Percentiles rank a stretch among this genome's conserved stretches.
Evolutionary conservation across 53 echinoderm and acorn worm genomes (phyloP).

Genomic region (Pentamera pediparva): DNA sequence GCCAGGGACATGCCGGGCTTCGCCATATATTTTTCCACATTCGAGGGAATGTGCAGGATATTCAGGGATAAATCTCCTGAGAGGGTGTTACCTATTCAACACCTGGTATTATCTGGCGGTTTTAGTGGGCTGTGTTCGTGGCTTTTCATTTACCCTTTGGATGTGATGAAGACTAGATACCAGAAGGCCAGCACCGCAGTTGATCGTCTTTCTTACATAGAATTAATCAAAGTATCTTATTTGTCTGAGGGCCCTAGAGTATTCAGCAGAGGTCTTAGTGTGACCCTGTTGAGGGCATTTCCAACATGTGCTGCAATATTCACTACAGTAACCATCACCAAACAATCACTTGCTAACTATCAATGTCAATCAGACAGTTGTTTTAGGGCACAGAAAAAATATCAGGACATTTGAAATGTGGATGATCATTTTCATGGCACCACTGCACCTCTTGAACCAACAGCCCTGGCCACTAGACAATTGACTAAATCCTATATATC

Average conservation of each 20-base stretch:
- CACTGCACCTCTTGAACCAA: too few species aligned
- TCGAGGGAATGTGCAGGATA: conserved; percentile 55
- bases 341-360: too few species aligned
- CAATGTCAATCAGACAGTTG: too few species aligned
- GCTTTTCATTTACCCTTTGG: conserved; percentile 58
- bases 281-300: conserved; percentile 80
- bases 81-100: conserved; percentile 52
- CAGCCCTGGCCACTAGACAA: too few species aligned
- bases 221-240: conserved; percentile 58
- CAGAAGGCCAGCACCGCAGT: conserved; percentile 61
- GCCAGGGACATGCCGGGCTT: conserved; percentile 72
- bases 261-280: conserved; percentile 68
- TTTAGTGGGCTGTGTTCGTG: conserved; percentile 70
- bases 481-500: too few species aligned
- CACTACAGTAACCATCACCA: conserved; percentile 54
- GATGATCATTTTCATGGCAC: too few species aligned
- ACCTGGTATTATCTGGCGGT: conserved; percentile 70
- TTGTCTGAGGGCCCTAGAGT: conserved; percentile 61
- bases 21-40: conserved; percentile 71
- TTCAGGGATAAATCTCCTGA: conserved; percentile 32
- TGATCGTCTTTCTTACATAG: conserved; percentile 55
- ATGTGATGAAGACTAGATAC: conserved; percentile 74
- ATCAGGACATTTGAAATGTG: too few species aligned
- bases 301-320: conserved; percentile 92
- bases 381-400: too few species aligned